Evolutionary conservation across 1,140 invertebrate species (phyloP).

Genomic region (Drosophila lacteicornis): DNA sequence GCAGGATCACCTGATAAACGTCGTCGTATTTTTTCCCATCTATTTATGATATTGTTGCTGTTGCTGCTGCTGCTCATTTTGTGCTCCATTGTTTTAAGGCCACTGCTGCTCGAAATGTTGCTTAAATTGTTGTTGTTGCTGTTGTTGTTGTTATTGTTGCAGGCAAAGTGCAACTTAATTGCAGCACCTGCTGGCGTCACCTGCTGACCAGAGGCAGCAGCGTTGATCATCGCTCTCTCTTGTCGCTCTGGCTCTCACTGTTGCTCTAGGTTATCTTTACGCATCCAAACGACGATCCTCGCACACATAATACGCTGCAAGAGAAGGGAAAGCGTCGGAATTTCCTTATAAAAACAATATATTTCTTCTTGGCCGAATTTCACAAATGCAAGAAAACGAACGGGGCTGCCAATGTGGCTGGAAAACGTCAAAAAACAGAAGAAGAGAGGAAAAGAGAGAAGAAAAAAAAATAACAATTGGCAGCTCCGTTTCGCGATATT

Average conservation of each 20-base stretch:
- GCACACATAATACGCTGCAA: slow-evolving; percentile 44
- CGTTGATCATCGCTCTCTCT: slow-evolving; percentile 63
- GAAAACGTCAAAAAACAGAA: slow-evolving; percentile 25
- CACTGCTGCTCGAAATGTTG: slow-evolving; percentile 32
- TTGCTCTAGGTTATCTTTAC: not conserved
- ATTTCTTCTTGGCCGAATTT: slow-evolving; percentile 49
- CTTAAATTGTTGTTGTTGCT: slow-evolving; percentile 11
- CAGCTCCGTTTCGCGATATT: slow-evolving; percentile 54
- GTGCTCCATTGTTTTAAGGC: slow-evolving; percentile 45
- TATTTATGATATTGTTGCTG: slow-evolving; percentile 32
- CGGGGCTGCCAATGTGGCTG: slow-evolving; percentile 62
- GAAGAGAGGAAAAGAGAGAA: not conserved
- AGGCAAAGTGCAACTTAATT: slow-evolving; percentile 68
- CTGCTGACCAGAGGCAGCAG: slow-evolving; percentile 52
- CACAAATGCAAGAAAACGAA: slow-evolving; percentile 65
- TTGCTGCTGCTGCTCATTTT: slow-evolving; percentile 38
- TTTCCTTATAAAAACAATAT: slow-evolving; percentile 10
- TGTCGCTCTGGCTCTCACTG: not conserved
- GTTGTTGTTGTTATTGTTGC: slow-evolving; percentile 40
- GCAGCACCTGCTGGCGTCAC: slow-evolving; percentile 53
- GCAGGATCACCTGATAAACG: not conserved
- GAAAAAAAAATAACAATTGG: slow-evolving; percentile 42
- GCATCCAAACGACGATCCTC: slow-evolving; percentile 28
- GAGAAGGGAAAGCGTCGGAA: slow-evolving; percentile 33
- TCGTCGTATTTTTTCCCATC: slow-evolving; percentile 9